Base-by-base conservation (phyloP, 2,888 invertebrate species). In the Synanthedon formicaeformis region DNA sequence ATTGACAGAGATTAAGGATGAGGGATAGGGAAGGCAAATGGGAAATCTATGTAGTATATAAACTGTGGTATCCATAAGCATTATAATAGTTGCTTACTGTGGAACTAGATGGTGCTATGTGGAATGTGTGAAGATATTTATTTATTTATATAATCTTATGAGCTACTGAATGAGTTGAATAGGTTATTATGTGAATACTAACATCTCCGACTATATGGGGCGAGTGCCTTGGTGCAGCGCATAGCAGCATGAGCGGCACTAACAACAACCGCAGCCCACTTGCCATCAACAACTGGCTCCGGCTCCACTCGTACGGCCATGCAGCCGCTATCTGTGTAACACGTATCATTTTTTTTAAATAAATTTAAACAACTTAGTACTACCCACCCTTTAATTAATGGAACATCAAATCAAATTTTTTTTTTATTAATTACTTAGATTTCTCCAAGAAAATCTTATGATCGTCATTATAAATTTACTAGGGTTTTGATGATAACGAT, bases 301-400 rank as follows among this genome's bases (percentile, higher is more conserved):
- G 91, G 34, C 94, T 93, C 96, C 96, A 96, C 59, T 94, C 93
- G 73, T 93, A 93, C 0, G 93, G 93, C 64, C 94, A 90, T 4
- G 94, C 92, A 2, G 95, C 94, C 52, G 96, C 82, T 64, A 94
- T 89, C 92, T 94, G 61, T 13, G 52, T 55, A 51, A 5, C 2
- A 5, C 3, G 14, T 48, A 12, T 34, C 34, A 10, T 10, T 34
- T 34, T 8, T 16, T 16, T 16, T n/a, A n/a, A n/a, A n/a, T n/a
- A n/a, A n/a, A 18, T 11, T 13, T 41, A 27, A 6, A 27, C n/a
- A 8, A n/a, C n/a, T n/a, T n/a, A n/a, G n/a, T n/a, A 16, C 53
- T 27, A 8, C 8, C 2, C 23, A 11, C 3, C 12, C 4, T 2
- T 27, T 40, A 12, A 2, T 27, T 40, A 27, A 27, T 4, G n/a